These are phyloP conservation scores for Ormyrus labotus DNA, from an alignment of 2,888 invertebrate species.

Conservation along the genomic window DNA sequence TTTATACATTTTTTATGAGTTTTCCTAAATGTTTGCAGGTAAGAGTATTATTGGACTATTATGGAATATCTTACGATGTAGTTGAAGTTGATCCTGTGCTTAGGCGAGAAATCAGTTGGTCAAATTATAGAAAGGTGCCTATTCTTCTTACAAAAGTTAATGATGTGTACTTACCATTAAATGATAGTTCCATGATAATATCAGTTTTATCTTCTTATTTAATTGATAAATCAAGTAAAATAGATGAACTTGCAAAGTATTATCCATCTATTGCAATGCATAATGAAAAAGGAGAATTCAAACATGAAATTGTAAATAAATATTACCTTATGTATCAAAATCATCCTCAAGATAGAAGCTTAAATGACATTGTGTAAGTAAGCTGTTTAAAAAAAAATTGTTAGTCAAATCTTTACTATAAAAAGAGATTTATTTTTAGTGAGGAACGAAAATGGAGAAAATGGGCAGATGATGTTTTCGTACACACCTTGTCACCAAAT, in stretches of 20 bases:
- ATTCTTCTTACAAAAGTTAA: conserved; percentile 87
- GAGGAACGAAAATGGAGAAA: conserved; percentile 96
- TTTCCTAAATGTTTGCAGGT: conserved; percentile 62
- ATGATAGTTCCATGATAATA: conserved; percentile 96
- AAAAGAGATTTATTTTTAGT: too few relatives aligned
- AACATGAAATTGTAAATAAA: conserved; percentile 88
- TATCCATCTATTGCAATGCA: conserved; percentile 85
- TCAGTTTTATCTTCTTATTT: conserved; percentile 90
- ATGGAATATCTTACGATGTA: conserved; percentile 95
- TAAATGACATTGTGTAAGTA: conserved; percentile 80
- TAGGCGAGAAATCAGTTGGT: conserved; percentile 94
- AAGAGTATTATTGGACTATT: conserved; percentile 92
- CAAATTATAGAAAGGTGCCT: conserved; percentile 95
- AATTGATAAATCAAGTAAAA: conserved; percentile 78
- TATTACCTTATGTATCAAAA: conserved; percentile 91
- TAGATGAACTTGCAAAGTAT: conserved; percentile 85
- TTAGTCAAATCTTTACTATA: too few relatives aligned
- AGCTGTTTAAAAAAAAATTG: background rate
- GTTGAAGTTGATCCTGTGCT: conserved; percentile 98
- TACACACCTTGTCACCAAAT: conserved; percentile 96
- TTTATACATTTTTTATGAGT: conserved; percentile 34
- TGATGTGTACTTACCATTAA: conserved; percentile 88
- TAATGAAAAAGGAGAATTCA: conserved; percentile 82
- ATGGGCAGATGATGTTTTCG: conserved; percentile 94
- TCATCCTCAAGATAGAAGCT: conserved; percentile 77